A percentile compares a stretch with the other conserved stretches of the same genome.
Conservation (phyloP, 2,797 vertebrate genomes). For the Oryzias sinensis region DNA sequence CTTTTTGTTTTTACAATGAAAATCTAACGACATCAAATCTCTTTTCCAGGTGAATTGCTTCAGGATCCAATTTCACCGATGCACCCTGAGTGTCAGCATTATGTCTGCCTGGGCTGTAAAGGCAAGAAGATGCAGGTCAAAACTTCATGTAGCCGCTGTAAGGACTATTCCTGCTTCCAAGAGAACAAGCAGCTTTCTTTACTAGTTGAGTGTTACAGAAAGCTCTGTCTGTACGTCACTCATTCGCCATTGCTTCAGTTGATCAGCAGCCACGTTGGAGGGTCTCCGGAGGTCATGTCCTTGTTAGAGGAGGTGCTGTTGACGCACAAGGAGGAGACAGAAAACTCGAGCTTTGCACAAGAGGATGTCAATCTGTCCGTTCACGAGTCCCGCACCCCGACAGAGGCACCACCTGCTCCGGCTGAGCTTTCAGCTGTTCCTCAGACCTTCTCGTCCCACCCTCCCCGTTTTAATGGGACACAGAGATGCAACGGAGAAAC, state of each 20-base stretch:
- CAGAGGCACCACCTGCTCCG: conserved; percentile 87
- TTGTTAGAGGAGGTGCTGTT: conserved; percentile 89
- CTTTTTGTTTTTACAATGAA: conserved; percentile 16
- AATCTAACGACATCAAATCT: background rate
- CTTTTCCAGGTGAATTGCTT: conserved; percentile 87
- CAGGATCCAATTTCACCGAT: conserved; percentile 92
- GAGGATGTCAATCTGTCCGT: conserved; percentile 56
- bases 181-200: conserved; percentile 94
- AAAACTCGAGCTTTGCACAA: conserved; percentile 51
- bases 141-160: conserved; percentile 92
- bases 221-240: conserved; percentile 92
- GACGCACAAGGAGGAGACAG: conserved; percentile 72
- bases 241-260: conserved; percentile 87
- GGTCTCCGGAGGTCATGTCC: conserved; percentile 88
- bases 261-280: conserved; percentile 85
- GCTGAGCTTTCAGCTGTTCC: conserved; percentile 77
- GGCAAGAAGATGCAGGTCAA: conserved; percentile 95
- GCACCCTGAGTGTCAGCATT: conserved; percentile 93
- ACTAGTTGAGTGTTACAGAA: conserved; percentile 93
- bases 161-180: conserved; percentile 92
- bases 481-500: conserved; percentile 87
- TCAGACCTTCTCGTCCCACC: conserved; percentile 74
- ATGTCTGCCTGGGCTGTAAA: conserved; percentile 92
- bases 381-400: conserved; percentile 81
- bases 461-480: conserved; percentile 81